phyloP scores from a whole-genome alignment of 2,113 vertebrate species.

The Motacilla tschutschensis region DNA sequence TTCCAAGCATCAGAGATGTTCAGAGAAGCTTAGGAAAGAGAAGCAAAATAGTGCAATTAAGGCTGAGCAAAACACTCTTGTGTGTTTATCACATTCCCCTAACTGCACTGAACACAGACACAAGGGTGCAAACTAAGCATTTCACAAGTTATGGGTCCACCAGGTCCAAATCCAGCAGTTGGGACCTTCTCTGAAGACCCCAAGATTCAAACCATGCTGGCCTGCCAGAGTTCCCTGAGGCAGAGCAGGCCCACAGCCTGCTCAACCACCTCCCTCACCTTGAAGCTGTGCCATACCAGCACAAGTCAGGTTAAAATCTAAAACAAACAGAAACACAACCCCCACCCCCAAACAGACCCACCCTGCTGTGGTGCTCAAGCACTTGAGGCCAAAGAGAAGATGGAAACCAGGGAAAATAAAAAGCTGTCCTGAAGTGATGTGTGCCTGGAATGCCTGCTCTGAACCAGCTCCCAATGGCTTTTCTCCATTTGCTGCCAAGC shows the following conservation, averaged over 20 bases:
- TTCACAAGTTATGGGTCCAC: background rate
- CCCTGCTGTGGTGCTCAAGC: background rate
- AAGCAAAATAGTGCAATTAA: background rate
- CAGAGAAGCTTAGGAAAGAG: background rate
- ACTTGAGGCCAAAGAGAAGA: background rate
- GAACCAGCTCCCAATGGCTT: constrained; percentile 16
- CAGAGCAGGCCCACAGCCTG: background rate
- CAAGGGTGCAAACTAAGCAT: background rate
- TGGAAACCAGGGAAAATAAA: background rate
- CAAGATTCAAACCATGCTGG: rapidly evolving
- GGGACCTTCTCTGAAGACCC: background rate
- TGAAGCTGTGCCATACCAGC: rapidly evolving
- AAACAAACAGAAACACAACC: background rate
- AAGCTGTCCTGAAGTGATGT: background rate
- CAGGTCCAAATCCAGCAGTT: background rate
- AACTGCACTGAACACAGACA: background rate
- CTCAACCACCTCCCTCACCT: background rate
- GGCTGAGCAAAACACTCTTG: background rate
- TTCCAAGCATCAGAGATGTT: background rate
- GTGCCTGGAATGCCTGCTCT: background rate
- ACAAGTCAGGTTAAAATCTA: background rate
- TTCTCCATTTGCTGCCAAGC: constrained; percentile 51
- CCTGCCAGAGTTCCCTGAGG: background rate
- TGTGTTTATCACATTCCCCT: background rate
- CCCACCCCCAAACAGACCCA: background rate